Evolutionary conservation across 1,140 invertebrate species (phyloP), one percentile per base, ranked within the genome.

Genomic region (Steinernema khuongi): DNA sequence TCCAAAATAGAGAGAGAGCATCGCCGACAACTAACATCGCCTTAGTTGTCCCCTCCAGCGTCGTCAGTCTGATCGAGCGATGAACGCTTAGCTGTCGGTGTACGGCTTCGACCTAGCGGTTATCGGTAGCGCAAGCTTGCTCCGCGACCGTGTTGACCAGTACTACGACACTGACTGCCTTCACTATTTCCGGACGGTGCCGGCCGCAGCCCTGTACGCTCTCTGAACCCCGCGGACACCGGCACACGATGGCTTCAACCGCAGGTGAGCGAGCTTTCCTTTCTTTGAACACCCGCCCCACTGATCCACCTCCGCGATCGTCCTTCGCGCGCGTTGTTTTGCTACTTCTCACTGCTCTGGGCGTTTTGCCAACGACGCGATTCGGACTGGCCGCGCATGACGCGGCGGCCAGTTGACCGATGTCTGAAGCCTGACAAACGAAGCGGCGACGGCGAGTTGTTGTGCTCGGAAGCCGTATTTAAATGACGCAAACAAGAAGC

Each of bases 1-100:
- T 60, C 22, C 50, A 7, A 60, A 60, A 60, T 60, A 60, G 50
- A 60, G n/a, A n/a, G n/a, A n/a, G 50, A 60, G 50, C 50, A 22
- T 60, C 50, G 50, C 50, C 50, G 50, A 60, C 50, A 60, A 60
- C 50, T 60, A 60, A 41, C n/a, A n/a, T 7, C 50, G 50, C 50
- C 50, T 60, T 60, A 60, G 50, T 60, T 60, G 50, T 60, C 50
- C 22, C 50, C 4, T 60, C 50, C 50, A 60, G 50, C 50, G 50
- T 60, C 50, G 50, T 22, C 11, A 60, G 50, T 60, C 50, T 60
- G 22, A n/a, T 22, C 50, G 50, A 14, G 50, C 7, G 22, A 60
- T 60, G 50, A 7, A 60, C 50, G 50, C 50, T 60, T 60, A 60
- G 50, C 50, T 60, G 26, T 60, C 50, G 50, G 50, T 41, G 36